These are phyloP conservation scores for Nycticryphes semicollaris DNA, from an alignment of 2,113 vertebrate genomes.

Conservation along the genomic window DNA sequence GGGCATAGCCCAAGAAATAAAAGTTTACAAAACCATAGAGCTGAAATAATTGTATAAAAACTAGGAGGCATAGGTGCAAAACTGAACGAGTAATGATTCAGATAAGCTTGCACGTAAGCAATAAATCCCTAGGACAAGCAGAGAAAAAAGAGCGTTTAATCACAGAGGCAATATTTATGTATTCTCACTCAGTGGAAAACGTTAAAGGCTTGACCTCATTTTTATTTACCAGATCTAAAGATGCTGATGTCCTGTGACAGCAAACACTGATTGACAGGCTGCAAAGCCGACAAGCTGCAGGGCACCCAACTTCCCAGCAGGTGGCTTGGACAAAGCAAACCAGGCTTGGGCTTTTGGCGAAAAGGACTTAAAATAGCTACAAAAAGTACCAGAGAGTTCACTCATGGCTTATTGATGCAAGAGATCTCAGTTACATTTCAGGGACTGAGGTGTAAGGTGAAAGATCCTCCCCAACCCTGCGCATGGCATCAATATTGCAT, in stretches of 20 bases:
- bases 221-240: constrained; percentile 19
- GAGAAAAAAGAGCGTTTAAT: neutral
- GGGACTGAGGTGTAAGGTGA: neutral
- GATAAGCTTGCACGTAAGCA: neutral
- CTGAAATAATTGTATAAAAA: constrained; percentile 62
- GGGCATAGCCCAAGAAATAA: constrained; percentile 32
- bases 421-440: neutral
- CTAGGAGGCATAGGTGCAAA: neutral
- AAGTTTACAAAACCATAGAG: constrained; percentile 37
- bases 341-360: neutral
- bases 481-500: neutral
- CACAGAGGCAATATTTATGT: constrained; percentile 6
- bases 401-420: constrained; percentile 12
- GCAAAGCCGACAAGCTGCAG: neutral
- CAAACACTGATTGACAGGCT: neutral
- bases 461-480: neutral
- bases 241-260: neutral
- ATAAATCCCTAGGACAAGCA: neutral
- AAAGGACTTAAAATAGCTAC: constrained; percentile 19
- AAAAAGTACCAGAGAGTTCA: neutral
- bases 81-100: constrained; percentile 9
- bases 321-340: neutral
- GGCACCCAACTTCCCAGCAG: neutral
- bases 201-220: constrained; percentile 14
- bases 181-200: constrained; percentile 5